A percentile compares a stretch with the other conserved stretches of the same genome.
phyloP scores from a whole-genome alignment of 2,113 vertebrate species.

The Chlamydotis undulata region DNA sequence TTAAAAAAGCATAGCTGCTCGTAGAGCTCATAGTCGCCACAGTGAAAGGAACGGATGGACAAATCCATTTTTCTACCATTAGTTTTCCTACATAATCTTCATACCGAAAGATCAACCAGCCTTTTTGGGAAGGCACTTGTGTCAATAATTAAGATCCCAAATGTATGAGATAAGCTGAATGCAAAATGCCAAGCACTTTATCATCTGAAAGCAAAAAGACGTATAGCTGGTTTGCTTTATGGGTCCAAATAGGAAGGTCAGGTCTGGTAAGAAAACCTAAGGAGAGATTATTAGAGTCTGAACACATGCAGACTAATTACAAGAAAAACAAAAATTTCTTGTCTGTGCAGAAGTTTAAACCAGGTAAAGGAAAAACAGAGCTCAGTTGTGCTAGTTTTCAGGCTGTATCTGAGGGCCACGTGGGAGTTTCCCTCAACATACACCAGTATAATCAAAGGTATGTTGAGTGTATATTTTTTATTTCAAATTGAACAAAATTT shows the following conservation, averaged over 20 bases:
- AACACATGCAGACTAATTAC: not conserved
- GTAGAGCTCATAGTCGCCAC: not conserved
- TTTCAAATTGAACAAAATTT: not conserved
- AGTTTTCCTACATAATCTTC: not conserved
- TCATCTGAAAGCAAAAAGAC: not conserved
- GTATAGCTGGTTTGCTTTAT: not conserved
- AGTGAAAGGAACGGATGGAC: not conserved
- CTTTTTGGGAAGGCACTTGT: conserved; percentile 5
- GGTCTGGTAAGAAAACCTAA: not conserved
- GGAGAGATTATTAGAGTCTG: not conserved
- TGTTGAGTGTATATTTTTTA: rapidly evolving
- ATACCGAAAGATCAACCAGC: not conserved
- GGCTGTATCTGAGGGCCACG: not conserved
- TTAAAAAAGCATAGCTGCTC: not conserved
- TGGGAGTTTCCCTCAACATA: rapidly evolving
- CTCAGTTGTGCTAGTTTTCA: not conserved
- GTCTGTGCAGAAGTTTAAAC: not conserved
- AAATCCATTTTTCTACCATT: not conserved
- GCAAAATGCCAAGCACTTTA: not conserved
- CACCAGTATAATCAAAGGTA: not conserved
- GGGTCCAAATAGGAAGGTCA: not conserved
- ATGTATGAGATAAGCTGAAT: not conserved
- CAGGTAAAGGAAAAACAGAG: not conserved
- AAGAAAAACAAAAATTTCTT: not conserved
- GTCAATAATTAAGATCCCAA: conserved; percentile 29